Base-by-base conservation (phyloP, 2,113 vertebrate genomes). In the Pongo abelii region DNA sequence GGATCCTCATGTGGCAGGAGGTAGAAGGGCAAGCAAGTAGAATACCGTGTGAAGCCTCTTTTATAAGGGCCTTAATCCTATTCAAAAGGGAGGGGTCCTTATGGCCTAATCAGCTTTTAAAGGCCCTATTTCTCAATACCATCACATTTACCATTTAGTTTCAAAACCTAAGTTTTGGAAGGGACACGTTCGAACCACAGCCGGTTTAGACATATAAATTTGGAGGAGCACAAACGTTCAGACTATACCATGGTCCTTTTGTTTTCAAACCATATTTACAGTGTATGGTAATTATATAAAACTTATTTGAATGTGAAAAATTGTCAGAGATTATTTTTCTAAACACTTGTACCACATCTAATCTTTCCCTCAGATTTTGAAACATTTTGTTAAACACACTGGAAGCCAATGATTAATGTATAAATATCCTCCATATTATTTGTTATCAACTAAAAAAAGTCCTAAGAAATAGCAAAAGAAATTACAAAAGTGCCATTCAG, bases 371-470 rank as follows among this genome's bases (percentile, higher is more conserved):
- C 30, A 61, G 22, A 74, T 79, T 93, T 72, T 87, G 30, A 75
- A n/a, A 0, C 12, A 59, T 79, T 97, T 74, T 35, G 59, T n/a
- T 89, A 64, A 11, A 90, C 4, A 78, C 14, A 61, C 14, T 74
- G 13, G 43, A 57, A 70, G 75, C 5, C 8, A 67, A 32, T 67
- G 38, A 50, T n/a, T 95, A 93, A 50, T 59, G 35, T 43, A 14
- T 83, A 96, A 96, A 96, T 48, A 59, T 87, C 81, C 25, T n/a
- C 83, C 5, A 67, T 61, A n/a, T 77, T 90, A 17, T 57, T 87
- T 94, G 18, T 70, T 92, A 84, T 38, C 17, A 61, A 80, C 7
- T 59, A 79, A 79, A 40, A n/a, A 72, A n/a, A 9, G 2, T 48
- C 50, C 22, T 88, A 81, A 80, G 35, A 94, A 95, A 75, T 5